Evolutionary conservation across 2,113 vertebrate genomes (phyloP).

Genomic region (Macrotis lagotis): DNA sequence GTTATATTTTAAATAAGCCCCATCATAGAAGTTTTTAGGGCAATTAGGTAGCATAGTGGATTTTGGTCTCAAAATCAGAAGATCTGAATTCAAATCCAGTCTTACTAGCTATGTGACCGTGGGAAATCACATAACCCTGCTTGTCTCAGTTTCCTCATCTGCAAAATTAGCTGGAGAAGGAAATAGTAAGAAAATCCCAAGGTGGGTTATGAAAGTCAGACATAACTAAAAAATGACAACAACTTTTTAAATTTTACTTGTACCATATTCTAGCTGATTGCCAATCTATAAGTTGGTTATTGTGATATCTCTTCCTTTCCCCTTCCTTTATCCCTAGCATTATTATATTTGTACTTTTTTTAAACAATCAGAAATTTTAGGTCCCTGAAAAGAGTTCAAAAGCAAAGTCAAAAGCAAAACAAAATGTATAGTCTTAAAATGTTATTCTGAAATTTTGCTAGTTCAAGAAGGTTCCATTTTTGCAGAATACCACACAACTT

Average conservation of each 20-base stretch:
- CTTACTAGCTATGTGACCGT: no score
- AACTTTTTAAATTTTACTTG: neutral
- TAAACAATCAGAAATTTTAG: neutral
- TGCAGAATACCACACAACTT: neutral
- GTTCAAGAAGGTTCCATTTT: neutral
- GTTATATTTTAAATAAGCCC: no score
- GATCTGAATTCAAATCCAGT: no score
- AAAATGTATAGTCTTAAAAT: neutral
- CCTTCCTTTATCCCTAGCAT: neutral
- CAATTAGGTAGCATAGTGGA: no score
- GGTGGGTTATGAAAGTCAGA: no score
- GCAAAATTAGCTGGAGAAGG: no score
- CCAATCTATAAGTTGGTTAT: neutral
- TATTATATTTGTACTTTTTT: neutral
- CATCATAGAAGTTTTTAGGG: no score
- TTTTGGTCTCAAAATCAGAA: no score
- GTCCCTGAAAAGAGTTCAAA: neutral
- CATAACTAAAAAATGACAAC: neutral
- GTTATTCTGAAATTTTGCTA: neutral
- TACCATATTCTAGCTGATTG: neutral
- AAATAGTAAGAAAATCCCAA: no score
- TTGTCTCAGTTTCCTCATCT: no score
- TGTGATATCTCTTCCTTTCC: neutral
- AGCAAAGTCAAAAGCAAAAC: constrained; percentile 32
- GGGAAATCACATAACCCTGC: no score